These are phyloP conservation scores for Bubo bubo DNA, from an alignment of 2,113 vertebrate species.

Conservation along the genomic window DNA sequence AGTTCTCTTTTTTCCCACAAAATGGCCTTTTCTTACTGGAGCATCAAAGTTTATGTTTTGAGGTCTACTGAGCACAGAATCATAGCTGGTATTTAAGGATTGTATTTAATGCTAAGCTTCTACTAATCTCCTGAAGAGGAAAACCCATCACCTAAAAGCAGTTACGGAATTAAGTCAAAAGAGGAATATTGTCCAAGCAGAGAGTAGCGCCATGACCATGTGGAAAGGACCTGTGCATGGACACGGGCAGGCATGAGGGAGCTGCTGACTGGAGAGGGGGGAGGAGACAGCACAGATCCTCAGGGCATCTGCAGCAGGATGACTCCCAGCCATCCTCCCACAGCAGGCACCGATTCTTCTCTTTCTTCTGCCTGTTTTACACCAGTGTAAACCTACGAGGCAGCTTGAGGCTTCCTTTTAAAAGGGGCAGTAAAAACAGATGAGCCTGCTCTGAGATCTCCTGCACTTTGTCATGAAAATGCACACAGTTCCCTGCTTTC, in stretches of 20 bases:
- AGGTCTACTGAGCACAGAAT: not conserved
- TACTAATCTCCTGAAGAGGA: not conserved
- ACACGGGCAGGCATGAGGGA: not conserved
- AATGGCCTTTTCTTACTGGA: not conserved
- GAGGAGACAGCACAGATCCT: not conserved
- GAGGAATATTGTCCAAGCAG: not conserved
- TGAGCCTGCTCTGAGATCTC: not conserved
- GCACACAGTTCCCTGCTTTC: not conserved
- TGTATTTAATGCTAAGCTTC: not conserved
- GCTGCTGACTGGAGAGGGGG: rapidly evolving
- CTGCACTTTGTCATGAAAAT: not conserved
- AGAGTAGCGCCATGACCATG: not conserved
- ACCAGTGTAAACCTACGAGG: not conserved
- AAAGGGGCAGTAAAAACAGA: not conserved
- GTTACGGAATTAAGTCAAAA: not conserved
- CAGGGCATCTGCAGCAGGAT: not conserved
- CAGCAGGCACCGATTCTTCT: not conserved
- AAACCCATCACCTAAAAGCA: not conserved
- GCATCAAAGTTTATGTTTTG: not conserved
- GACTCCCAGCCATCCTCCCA: not conserved
- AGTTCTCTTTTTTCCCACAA: not conserved
- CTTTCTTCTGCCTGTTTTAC: not conserved
- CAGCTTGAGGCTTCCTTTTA: not conserved
- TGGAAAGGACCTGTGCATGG: not conserved
- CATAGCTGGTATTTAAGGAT: not conserved